These are phyloP conservation scores for Macropodus opercularis DNA, from an alignment of 2,797 vertebrate genomes.

Conservation along the genomic window DNA sequence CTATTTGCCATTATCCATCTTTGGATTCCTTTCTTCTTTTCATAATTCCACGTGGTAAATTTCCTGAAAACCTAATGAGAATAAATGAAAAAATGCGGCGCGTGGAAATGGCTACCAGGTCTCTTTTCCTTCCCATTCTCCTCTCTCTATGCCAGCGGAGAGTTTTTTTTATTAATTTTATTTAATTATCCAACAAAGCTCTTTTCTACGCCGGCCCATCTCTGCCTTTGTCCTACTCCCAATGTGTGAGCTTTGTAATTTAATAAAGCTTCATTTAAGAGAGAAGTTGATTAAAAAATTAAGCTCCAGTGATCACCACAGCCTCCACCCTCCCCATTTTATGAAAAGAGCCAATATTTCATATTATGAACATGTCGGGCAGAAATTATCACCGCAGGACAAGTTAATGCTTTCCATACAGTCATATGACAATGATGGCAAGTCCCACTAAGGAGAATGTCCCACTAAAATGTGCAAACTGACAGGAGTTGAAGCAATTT, in stretches of 20 bases:
- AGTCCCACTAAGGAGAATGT: slow-evolving; percentile 51
- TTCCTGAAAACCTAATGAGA: slow-evolving; percentile 77
- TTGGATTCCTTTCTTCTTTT: slow-evolving; percentile 66
- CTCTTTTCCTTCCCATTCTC: slow-evolving; percentile 70
- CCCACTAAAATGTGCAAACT: slow-evolving; percentile 54
- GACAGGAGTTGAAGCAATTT: slow-evolving; percentile 58
- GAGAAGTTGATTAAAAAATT: slow-evolving; percentile 88
- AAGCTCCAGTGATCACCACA: slow-evolving; percentile 82
- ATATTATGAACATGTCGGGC: slow-evolving; percentile 82
- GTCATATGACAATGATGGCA: slow-evolving; percentile 66
- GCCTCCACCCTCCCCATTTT: slow-evolving; percentile 71
- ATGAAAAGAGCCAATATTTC: slow-evolving; percentile 83
- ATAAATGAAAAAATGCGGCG: slow-evolving; percentile 68
- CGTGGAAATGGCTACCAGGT: slow-evolving; percentile 76
- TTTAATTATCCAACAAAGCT: slow-evolving; percentile 85
- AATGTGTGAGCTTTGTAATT: slow-evolving; percentile 86
- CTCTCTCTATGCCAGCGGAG: slow-evolving; percentile 56
- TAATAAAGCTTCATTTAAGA: slow-evolving; percentile 88
- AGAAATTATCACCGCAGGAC: slow-evolving; percentile 87
- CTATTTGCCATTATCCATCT: slow-evolving; percentile 57
- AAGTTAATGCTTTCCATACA: slow-evolving; percentile 80
- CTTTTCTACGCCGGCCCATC: slow-evolving; percentile 69
- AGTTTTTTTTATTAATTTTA: slow-evolving; percentile 83
- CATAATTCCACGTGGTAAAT: slow-evolving; percentile 68
- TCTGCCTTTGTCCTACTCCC: slow-evolving; percentile 76